Evolutionary conservation across 1,140 invertebrate genomes (phyloP).

Genomic region (Diachasmimorpha longicaudata): DNA sequence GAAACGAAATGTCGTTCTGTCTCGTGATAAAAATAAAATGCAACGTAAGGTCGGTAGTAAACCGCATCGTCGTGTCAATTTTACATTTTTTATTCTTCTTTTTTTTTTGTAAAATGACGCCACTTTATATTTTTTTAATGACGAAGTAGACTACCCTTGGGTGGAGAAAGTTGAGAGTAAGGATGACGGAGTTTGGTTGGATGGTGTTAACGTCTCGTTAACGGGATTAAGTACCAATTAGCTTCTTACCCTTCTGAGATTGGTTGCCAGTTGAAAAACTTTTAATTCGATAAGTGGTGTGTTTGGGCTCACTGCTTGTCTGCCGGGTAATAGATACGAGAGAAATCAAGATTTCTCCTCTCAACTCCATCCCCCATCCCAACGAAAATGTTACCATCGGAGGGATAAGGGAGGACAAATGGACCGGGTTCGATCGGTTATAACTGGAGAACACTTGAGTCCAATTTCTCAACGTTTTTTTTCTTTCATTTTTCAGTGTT

Average conservation of each 20-base stretch:
- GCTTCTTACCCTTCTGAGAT: slow-evolving; percentile 44
- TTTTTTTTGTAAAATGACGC: background rate
- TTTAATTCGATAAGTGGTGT: slow-evolving; percentile 48
- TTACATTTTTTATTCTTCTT: background rate
- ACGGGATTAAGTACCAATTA: slow-evolving; percentile 52
- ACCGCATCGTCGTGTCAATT: background rate
- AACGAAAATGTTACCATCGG: too few relatives aligned
- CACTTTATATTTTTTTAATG: background rate
- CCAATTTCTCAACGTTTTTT: too few relatives aligned
- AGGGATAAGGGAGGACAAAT: too few relatives aligned
- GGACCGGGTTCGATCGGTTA: too few relatives aligned
- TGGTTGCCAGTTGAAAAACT: slow-evolving; percentile 40
- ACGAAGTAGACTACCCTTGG: background rate
- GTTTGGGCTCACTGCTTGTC: slow-evolving; percentile 32
- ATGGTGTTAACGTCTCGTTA: slow-evolving; percentile 44
- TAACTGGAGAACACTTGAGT: too few relatives aligned
- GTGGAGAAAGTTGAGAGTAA: slow-evolving; percentile 12
- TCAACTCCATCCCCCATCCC: too few relatives aligned
- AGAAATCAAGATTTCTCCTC: background rate
- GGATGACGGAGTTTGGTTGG: slow-evolving; percentile 3
- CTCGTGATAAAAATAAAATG: too few relatives aligned
- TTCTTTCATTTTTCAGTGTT: too few relatives aligned
- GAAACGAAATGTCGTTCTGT: too few relatives aligned
- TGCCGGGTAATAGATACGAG: background rate
- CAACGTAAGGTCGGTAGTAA: background rate